A percentile compares a stretch with the other conserved stretches of the same genome.
Conservation (phyloP, 2,888 invertebrate species). For the Cryptophagus acutangulus region DNA sequence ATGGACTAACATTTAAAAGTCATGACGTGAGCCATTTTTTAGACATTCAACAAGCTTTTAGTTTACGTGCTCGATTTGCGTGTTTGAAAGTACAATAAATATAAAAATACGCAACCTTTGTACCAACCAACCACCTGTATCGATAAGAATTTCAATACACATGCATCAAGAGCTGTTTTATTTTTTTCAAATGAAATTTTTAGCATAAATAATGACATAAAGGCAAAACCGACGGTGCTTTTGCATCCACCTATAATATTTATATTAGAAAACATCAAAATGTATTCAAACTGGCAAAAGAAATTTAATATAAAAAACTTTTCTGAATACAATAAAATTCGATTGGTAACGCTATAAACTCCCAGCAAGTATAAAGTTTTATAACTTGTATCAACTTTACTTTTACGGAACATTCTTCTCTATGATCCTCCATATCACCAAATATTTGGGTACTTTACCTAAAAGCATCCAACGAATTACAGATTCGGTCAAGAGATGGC, state of each 20-base stretch:
- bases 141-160: too few relatives aligned
- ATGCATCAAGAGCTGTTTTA: too few relatives aligned
- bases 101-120: too few relatives aligned
- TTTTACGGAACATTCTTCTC: constrained; percentile 16
- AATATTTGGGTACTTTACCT: too few relatives aligned
- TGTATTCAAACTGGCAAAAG: constrained; percentile 18
- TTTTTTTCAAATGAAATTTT: too few relatives aligned
- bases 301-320: constrained; percentile 22
- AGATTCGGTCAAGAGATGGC: constrained; percentile 21
- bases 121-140: too few relatives aligned
- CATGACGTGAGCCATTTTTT: constrained; percentile 25
- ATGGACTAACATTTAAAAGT: too few relatives aligned
- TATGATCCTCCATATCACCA: constrained; percentile 20
- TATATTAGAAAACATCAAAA: constrained; percentile 17
- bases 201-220: too few relatives aligned
- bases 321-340: constrained; percentile 23
- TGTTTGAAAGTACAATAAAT: too few relatives aligned
- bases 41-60: constrained; percentile 32
- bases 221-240: too few relatives aligned
- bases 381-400: constrained; percentile 23
- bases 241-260: too few relatives aligned
- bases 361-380: constrained; percentile 17
- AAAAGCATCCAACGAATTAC: too few relatives aligned
- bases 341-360: constrained; percentile 20
- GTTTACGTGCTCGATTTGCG: constrained; percentile 29